These are phyloP conservation scores for Cavia aperea DNA, from an alignment of 2,113 vertebrate species.

Conservation along the genomic window DNA sequence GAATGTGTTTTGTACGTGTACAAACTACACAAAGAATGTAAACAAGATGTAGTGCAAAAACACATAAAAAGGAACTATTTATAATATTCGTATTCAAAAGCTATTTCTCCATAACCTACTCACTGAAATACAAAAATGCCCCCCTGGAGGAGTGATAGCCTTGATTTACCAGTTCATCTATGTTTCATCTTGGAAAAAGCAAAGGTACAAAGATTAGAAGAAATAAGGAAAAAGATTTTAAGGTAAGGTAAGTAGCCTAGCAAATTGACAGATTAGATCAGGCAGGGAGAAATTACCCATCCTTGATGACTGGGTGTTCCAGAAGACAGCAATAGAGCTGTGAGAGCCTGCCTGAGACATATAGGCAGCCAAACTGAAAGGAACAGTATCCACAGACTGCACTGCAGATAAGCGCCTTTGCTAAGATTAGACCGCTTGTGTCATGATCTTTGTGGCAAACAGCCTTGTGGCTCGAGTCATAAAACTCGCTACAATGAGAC, in stretches of 20 bases:
- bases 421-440: not conserved
- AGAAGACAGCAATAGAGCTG: not conserved
- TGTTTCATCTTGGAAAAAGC: not conserved
- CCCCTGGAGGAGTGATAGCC: not conserved
- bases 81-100: slow-evolving; percentile 14
- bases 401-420: not conserved
- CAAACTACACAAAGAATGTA: not conserved
- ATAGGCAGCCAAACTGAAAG: not conserved
- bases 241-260: no score
- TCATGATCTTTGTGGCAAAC: not conserved
- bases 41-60: not conserved
- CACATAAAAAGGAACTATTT: not conserved
- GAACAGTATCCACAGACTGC: not conserved
- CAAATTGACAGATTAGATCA: not conserved
- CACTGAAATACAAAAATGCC: slow-evolving; percentile 6
- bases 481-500: not conserved
- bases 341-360: not conserved
- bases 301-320: not conserved
- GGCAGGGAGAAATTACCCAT: not conserved
- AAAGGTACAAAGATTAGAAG: not conserved
- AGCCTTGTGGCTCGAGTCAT: not conserved
- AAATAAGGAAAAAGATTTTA: not conserved
- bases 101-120: not conserved
- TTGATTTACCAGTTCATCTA: not conserved
- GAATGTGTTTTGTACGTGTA: not conserved